Base-by-base conservation (phyloP, 53 echinoderm and acorn worm genomes). In the Antedon mediterranea region DNA sequence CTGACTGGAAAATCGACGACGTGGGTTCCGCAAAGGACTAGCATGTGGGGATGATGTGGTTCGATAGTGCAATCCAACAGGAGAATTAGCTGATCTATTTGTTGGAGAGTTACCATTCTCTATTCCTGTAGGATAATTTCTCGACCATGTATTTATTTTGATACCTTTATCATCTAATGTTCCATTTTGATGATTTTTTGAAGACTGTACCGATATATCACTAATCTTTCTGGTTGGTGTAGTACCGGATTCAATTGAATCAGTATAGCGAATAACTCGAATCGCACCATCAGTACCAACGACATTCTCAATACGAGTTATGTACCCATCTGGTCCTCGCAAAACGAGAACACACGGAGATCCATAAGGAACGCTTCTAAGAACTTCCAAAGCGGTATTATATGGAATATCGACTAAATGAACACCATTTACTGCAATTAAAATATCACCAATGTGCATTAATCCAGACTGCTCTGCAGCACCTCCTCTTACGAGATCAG, bases 301-400 rank as follows among this genome's bases (percentile, higher is more conserved):
- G 34, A 95, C 79, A 33, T 85, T 95, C 77, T 95, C 97, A 30
- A 95, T 74, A 28, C 91, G 89, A 15, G 97, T 92, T 28, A 85
- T 87, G 41, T 86, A 95, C 0, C 92, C 92, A 15, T 95, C 97
- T 3, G 97, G 97, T 32, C 92, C 97, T 30, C 91, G 81, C 76
- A 95, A 80, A 6, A 95, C 97, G 13, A 95, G 79, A 20, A 95
- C 91, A 32, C 92, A 92, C 20, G 97, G 89, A 3, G 97, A 87
- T 71, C 91, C 97, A 89, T 92, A 89, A 7, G 97, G 97, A 13
- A 95, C 97, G 75, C 97, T 95, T 30, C 97, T 80, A 30, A 95
- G 81, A 1, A 95, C 97, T 78, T 95, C 97, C 30, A 95, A 81
- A 34, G 97, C 97, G 28, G 97, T 95, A 23, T 87, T 89, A 73